A percentile compares a stretch with the other conserved stretches of the same genome.
phyloP scores from a whole-genome alignment of 30 jellyfish, hydroid and myxozoan genomes.

The Chrysaora quinquecirrha region DNA sequence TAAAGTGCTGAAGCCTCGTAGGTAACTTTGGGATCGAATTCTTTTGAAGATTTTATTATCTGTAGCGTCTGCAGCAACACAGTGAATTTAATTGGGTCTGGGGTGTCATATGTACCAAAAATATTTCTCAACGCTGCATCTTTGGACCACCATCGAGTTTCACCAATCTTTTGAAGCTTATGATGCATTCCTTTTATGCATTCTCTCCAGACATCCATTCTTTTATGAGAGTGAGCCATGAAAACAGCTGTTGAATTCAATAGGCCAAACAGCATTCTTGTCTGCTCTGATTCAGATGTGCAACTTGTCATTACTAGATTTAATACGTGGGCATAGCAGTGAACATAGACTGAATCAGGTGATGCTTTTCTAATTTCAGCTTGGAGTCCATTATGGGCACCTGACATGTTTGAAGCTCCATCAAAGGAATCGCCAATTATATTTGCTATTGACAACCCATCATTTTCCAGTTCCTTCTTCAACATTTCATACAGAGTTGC shows the following conservation, averaged over 20 bases:
- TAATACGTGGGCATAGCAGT: conserved; percentile 6
- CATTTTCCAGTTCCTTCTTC: background rate
- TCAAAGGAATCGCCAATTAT: background rate
- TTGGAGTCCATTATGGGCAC: conserved; percentile 3
- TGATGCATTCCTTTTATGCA: background rate
- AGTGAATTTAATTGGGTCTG: background rate
- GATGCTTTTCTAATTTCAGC: conserved; percentile 12
- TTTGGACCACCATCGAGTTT: conserved; percentile 1
- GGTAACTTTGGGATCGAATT: conserved; percentile 6
- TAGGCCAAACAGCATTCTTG: conserved; percentile 5
- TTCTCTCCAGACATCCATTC: conserved; percentile 19
- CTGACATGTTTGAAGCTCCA: background rate
- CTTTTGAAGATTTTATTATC: conserved; percentile 8
- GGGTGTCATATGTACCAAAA: conserved; percentile 4
- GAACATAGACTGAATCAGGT: conserved; percentile 10
- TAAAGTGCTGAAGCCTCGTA: conserved; percentile 17
- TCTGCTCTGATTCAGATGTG: conserved; percentile 7
- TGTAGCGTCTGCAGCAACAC: conserved; percentile 1
- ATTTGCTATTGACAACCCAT: background rate
- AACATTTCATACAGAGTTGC: background rate
- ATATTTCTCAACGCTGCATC: background rate
- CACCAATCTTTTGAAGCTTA: conserved; percentile 13
- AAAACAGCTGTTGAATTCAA: background rate
- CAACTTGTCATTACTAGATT: conserved; percentile 3
- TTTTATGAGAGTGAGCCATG: background rate